phyloP scores from a whole-genome alignment of 2,888 invertebrate genomes.

The Anagyrus pseudococci region DNA sequence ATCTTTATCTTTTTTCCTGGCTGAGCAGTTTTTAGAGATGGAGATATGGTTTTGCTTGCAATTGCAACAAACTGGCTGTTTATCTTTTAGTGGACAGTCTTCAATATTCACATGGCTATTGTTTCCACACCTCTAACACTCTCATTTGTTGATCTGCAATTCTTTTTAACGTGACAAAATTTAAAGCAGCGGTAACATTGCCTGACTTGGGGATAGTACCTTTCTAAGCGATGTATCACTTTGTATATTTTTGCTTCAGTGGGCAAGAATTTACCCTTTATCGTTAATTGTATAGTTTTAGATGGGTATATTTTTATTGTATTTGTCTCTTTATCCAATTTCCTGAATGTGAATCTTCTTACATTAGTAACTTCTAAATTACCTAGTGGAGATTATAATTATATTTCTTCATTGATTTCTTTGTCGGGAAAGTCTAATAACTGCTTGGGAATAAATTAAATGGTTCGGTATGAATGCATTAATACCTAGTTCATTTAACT shows the following conservation, averaged over 20 bases:
- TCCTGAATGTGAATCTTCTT: background rate
- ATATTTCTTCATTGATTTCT: background rate
- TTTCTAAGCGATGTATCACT: background rate
- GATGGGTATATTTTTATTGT: background rate
- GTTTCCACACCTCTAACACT: background rate
- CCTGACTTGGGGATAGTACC: background rate
- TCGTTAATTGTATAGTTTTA: background rate
- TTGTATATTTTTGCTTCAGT: background rate
- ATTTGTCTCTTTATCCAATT: background rate
- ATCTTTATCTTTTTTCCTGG: background rate
- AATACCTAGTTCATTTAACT: too few species aligned
- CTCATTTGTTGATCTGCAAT: background rate
- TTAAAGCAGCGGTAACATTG: background rate
- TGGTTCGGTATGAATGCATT: too few species aligned
- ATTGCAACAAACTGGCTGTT: background rate
- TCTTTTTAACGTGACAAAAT: background rate
- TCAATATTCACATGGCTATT: background rate
- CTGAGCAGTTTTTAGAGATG: background rate
- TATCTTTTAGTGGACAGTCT: background rate
- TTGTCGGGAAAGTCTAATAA: background rate
- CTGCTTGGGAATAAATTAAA: too few species aligned
- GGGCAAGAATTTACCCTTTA: background rate
- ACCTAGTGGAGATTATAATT: background rate
- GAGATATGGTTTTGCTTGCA: background rate
- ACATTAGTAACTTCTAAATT: background rate